Evolutionary conservation across 35 echinoderm and acorn worm genomes (phyloP), one percentile per base, ranked within the genome.

Genomic region (Chiridota heheva): DNA sequence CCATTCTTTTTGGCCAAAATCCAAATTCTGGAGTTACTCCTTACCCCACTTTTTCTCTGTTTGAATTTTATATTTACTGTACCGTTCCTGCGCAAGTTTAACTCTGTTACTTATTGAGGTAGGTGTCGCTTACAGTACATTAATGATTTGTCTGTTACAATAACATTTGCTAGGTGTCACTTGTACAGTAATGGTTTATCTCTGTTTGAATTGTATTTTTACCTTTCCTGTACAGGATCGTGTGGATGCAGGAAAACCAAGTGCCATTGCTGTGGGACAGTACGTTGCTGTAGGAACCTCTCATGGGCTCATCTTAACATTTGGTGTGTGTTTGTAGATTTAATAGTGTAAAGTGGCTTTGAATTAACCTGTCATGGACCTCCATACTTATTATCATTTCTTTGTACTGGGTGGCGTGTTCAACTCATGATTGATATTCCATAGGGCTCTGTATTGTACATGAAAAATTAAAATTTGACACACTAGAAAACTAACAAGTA

Each of bases 201-300:
- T 66, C 10, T 16, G 12, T 66, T 66, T 66, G 10, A 66, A 12
- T 12, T 66, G 15, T 8, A 66, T 12, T 31, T 15, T 29, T 15
- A 18, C 15, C 62, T 15, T 18, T 7, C 33, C 4, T 37, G 63
- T 25, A 12, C 81, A 97, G 94, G 94, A 97, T 64, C 84, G 94
- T 41, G 94, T 97, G 10, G 88, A 97, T 88, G 94, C 94, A 51
- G 94, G 94, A 16, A 88, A 87, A 36, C 94, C 94, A 8, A 91
- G 88, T 32, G 83, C 93, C 28, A 91, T 97, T 61, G 93, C 93
- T 34, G 85, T 97, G 6, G 86, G 88, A 2, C 58, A 78, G 65
- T 82, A 83, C 38, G 88, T 97, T 48, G 84, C 93, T 44, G 84
- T 97, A 63, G 93, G 93, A 70, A 87, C 88, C 16, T 87, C 93